Evolutionary conservation across 2,797 vertebrate genomes (phyloP).

Genomic region (Alectoris magna): DNA sequence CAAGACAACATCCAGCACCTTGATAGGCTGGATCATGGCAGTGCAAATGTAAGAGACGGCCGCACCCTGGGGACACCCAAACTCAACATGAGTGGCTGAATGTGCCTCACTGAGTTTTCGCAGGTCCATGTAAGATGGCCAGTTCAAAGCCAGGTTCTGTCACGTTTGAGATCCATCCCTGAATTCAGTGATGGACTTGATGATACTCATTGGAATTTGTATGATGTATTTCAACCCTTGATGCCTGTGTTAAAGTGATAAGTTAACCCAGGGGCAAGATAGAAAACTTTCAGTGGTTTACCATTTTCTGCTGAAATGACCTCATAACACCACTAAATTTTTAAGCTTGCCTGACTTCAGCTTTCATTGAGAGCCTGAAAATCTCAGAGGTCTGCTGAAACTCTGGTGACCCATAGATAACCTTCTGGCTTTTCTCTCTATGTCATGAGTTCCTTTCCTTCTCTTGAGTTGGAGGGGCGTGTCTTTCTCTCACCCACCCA

Average conservation of each 20-base stretch:
- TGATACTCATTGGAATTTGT: fast-evolving
- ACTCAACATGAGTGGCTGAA: not conserved
- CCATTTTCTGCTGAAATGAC: constrained; percentile 15
- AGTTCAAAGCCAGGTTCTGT: not conserved
- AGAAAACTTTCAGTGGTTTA: constrained; percentile 34
- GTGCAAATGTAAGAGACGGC: not conserved
- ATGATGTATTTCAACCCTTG: not conserved
- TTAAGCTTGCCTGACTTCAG: not conserved
- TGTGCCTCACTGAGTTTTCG: not conserved
- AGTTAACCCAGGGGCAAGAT: not conserved
- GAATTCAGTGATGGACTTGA: not conserved
- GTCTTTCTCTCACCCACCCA: not conserved
- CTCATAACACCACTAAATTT: not conserved
- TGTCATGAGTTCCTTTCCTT: not conserved
- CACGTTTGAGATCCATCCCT: not conserved
- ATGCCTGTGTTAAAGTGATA: not conserved
- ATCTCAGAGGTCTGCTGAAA: not conserved
- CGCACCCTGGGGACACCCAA: not conserved
- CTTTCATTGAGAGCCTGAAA: not conserved
- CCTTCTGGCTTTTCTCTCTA: not conserved
- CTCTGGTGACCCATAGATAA: not conserved
- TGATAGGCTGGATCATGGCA: not conserved
- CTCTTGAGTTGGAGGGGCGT: not conserved
- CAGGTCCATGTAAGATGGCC: not conserved
- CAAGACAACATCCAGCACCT: fast-evolving